These are phyloP conservation scores for Rhodophaea formosa DNA, from an alignment of 2,888 invertebrate genomes.

Conservation along the genomic window DNA sequence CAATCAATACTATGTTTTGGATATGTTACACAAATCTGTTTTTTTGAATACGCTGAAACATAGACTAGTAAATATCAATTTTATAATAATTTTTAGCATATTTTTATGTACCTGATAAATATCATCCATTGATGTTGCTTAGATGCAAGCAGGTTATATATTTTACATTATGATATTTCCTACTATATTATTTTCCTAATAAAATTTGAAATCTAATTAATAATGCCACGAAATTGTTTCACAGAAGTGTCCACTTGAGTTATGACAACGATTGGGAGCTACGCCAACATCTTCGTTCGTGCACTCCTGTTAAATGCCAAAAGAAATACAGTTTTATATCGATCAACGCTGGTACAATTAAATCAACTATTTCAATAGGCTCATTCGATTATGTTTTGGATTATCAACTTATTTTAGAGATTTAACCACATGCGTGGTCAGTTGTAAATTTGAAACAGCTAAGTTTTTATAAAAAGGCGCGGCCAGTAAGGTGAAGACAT, in stretches of 20 bases:
- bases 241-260: conserved; percentile 45
- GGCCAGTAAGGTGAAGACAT: no score
- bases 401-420: no score
- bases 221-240: conserved; percentile 38
- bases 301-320: conserved; percentile 50
- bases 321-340: conserved; percentile 50
- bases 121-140: background rate
- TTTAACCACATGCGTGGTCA: no score
- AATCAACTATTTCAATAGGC: conserved; percentile 5
- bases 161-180: background rate
- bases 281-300: conserved; percentile 46
- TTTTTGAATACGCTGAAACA: no score
- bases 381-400: background rate
- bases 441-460: no score
- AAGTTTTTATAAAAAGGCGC: no score
- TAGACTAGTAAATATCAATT: no score
- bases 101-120: no score
- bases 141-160: background rate
- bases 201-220: conserved; percentile 20
- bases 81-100: no score
- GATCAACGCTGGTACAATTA: conserved; percentile 20
- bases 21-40: no score
- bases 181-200: background rate
- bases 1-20: no score
- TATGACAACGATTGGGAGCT: conserved; percentile 55